These are phyloP conservation scores for Spisula solida DNA, from an alignment of 2,888 invertebrate genomes.

Conservation along the genomic window DNA sequence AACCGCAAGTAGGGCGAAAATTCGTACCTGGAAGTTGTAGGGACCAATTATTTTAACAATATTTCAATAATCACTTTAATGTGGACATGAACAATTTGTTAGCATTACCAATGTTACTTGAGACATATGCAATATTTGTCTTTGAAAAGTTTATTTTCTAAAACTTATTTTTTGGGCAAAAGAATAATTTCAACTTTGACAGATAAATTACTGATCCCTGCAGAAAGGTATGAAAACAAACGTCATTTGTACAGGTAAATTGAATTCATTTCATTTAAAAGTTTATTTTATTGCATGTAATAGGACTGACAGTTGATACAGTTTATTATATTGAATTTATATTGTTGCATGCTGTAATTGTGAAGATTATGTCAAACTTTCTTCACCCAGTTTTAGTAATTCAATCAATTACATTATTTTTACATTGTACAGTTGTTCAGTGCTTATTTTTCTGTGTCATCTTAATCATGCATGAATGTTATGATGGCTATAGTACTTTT, in stretches of 20 bases:
- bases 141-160: background rate
- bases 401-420: no score
- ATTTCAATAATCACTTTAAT: no score
- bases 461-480: no score
- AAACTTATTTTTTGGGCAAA: background rate
- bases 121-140: background rate
- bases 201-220: background rate
- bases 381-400: no score
- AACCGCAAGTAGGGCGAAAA: background rate
- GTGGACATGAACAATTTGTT: no score
- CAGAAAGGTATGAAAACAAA: constrained; percentile 5
- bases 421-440: no score
- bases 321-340: background rate
- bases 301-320: background rate
- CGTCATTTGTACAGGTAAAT: background rate
- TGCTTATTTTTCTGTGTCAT: no score
- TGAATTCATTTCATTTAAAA: background rate
- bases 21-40: background rate
- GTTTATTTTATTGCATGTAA: background rate
- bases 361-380: background rate
- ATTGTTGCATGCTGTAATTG: background rate
- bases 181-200: background rate
- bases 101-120: background rate
- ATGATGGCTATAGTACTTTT: no score
- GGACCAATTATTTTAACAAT: background rate